A percentile compares a stretch with the other conserved stretches of the same genome.
phyloP scores from a whole-genome alignment of 2,113 vertebrate genomes.

The Etheostoma cragini region DNA sequence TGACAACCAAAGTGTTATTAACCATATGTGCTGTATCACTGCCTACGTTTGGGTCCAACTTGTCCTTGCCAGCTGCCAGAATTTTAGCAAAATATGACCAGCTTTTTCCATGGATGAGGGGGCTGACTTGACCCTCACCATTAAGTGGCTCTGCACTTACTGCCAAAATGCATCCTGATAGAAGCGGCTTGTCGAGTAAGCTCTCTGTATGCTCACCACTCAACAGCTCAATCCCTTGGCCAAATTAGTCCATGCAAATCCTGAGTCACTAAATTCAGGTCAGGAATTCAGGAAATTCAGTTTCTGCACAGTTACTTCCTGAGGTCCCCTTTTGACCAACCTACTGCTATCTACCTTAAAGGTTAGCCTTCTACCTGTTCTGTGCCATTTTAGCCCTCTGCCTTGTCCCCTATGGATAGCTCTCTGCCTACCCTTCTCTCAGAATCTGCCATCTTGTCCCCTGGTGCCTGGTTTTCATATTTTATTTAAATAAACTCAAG shows the following conservation, averaged over 20 bases:
- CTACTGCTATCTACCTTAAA: neutral
- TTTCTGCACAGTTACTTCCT: neutral
- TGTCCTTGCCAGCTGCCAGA: neutral
- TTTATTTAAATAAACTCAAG: too few species aligned
- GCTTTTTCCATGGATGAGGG: slow-evolving; percentile 5
- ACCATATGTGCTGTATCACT: slow-evolving; percentile 7
- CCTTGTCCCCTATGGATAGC: neutral
- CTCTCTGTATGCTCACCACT: slow-evolving; percentile 23
- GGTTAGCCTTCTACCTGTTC: neutral
- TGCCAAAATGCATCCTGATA: slow-evolving; percentile 28
- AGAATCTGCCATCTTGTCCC: neutral
- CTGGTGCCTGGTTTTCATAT: too few species aligned
- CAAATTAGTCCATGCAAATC: slow-evolving; percentile 22
- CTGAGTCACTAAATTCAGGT: neutral
- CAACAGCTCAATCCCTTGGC: slow-evolving; percentile 30
- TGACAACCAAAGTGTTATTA: neutral
- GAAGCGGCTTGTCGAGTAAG: slow-evolving; percentile 25
- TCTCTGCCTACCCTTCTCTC: neutral
- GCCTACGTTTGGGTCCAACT: slow-evolving; percentile 7
- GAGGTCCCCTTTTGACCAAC: neutral
- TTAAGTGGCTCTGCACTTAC: slow-evolving; percentile 6
- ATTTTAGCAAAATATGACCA: slow-evolving; percentile 9
- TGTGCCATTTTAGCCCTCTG: neutral
- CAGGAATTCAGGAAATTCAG: neutral
- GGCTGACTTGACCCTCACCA: slow-evolving; percentile 14